Percentiles rank a stretch among this genome's conserved stretches.
Evolutionary conservation across 2,797 vertebrate species (phyloP).

Genomic region (Hemitrygon akajei): DNA sequence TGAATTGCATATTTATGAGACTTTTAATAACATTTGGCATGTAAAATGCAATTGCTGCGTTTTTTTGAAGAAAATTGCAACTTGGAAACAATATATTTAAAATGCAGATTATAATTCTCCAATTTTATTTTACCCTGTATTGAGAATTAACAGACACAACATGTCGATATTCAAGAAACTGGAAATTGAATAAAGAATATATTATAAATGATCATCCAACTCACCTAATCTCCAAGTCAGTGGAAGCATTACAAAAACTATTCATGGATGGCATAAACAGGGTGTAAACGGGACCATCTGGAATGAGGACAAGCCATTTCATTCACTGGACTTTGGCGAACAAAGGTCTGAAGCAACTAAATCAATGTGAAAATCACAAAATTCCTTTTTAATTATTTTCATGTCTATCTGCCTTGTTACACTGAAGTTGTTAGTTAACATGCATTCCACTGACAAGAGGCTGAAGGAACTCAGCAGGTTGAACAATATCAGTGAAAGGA

Average conservation of each 20-base stretch:
- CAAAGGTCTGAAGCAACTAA: background rate
- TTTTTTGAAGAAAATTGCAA: background rate
- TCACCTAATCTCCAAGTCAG: background rate
- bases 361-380: background rate
- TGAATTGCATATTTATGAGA: background rate
- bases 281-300: background rate
- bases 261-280: background rate
- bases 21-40: constrained; percentile 21
- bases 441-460: no score
- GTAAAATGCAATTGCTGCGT: background rate
- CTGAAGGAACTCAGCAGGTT: no score
- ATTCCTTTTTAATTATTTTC: background rate
- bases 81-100: background rate
- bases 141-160: background rate
- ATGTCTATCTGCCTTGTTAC: no score
- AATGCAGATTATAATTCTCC: background rate
- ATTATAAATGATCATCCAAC: background rate
- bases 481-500: no score
- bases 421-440: background rate
- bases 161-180: background rate
- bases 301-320: background rate
- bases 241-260: background rate
- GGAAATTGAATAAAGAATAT: background rate
- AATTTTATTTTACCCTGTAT: background rate
- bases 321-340: background rate